Conservation (phyloP, 64 coral and sea anemone genomes). For the Pocillopora verrucosa region DNA sequence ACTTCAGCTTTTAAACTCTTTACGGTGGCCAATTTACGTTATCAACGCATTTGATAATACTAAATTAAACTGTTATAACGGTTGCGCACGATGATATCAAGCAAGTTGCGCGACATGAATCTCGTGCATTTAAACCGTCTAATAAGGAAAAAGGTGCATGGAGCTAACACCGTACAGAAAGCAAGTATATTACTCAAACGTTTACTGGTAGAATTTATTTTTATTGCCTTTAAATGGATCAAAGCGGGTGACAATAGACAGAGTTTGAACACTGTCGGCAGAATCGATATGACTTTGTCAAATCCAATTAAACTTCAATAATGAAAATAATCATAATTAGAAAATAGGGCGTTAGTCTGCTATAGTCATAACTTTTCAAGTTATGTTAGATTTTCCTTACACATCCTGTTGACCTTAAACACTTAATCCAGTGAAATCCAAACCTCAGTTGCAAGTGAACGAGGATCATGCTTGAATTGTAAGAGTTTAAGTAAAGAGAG, state of each 20-base stretch:
- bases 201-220: background rate
- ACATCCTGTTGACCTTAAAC: background rate
- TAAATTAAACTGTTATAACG: too few species aligned
- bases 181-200: background rate
- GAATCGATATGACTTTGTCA: background rate
- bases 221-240: background rate
- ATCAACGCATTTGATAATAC: too few species aligned
- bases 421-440: background rate
- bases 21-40: too few species aligned
- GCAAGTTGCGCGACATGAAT: too few species aligned
- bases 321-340: background rate
- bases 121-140: too few species aligned
- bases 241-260: background rate
- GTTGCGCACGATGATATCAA: too few species aligned
- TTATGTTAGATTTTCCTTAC: background rate
- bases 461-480: background rate
- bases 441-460: background rate
- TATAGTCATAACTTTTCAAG: background rate
- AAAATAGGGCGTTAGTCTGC: background rate
- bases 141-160: too few species aligned
- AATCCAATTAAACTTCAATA: background rate
- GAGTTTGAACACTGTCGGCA: background rate
- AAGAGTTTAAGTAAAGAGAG: background rate
- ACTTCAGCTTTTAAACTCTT: too few species aligned
- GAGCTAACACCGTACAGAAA: background rate